These are phyloP conservation scores for Pygoscelis adeliae DNA, from an alignment of 2,113 vertebrate species.

Conservation along the genomic window DNA sequence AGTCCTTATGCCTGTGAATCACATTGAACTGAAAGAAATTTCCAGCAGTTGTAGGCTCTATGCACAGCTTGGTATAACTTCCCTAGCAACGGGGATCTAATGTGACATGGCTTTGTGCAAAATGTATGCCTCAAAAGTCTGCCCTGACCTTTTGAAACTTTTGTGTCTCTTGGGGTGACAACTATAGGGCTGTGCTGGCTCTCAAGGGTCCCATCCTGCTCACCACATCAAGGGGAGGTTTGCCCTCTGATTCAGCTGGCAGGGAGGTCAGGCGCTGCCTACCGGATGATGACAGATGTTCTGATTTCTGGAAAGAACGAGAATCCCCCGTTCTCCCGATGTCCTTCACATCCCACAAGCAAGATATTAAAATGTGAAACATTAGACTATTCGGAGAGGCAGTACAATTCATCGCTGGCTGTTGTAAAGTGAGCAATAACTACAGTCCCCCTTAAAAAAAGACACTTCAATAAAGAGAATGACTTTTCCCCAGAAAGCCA, in stretches of 20 bases:
- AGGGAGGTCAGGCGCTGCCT: not conserved
- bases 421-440: not conserved
- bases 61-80: conserved; percentile 40
- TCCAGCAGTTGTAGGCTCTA: conserved; percentile 41
- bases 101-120: conserved; percentile 25
- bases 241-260: fast-evolving
- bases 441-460: not conserved
- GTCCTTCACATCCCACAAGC: not conserved
- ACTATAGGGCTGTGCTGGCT: not conserved
- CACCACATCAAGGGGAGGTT: fast-evolving
- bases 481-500: not conserved
- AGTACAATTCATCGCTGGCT: not conserved
- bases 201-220: not conserved
- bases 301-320: not conserved
- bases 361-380: not conserved
- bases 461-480: not conserved
- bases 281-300: not conserved
- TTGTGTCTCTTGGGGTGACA: not conserved
- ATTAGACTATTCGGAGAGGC: not conserved
- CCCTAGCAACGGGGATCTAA: conserved; percentile 63
- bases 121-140: conserved; percentile 32
- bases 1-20: conserved; percentile 25
- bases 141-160: conserved; percentile 62
- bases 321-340: not conserved
- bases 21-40: conserved; percentile 41